These are phyloP conservation scores for Thamnophis sirtalis DNA, from an alignment of 2,113 vertebrate genomes.

Conservation along the genomic window DNA sequence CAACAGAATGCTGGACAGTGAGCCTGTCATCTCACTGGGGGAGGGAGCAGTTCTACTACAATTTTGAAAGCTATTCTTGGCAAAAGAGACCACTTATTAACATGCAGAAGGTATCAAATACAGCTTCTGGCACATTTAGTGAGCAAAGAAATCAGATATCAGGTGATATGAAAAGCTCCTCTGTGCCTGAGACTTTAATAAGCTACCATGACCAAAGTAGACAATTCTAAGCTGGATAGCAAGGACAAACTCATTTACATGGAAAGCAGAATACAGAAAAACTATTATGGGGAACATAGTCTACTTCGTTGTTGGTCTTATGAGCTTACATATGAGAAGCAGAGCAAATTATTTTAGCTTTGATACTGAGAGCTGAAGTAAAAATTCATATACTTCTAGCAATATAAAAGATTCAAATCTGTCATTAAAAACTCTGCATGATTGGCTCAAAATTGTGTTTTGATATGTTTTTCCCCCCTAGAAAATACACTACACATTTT, in stretches of 20 bases:
- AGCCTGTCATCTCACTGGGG: background rate
- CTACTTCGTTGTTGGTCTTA: background rate
- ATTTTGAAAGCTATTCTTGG: background rate
- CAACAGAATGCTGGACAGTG: background rate
- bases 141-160: background rate
- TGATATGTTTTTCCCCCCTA: background rate
- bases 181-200: background rate
- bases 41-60: background rate
- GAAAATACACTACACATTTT: background rate
- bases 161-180: background rate
- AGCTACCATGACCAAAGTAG: background rate
- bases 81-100: background rate
- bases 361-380: rapidly evolving
- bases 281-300: rapidly evolving
- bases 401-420: background rate
- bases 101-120: background rate
- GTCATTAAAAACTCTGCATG: background rate
- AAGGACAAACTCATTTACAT: background rate
- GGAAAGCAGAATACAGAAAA: background rate
- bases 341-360: background rate
- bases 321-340: background rate
- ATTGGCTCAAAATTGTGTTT: background rate
- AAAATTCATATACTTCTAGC: rapidly evolving
- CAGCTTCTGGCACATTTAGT: background rate
- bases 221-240: background rate